These are phyloP conservation scores for Porites evermanni DNA, from an alignment of 92 coral and sea anemone genomes.

Conservation along the genomic window DNA sequence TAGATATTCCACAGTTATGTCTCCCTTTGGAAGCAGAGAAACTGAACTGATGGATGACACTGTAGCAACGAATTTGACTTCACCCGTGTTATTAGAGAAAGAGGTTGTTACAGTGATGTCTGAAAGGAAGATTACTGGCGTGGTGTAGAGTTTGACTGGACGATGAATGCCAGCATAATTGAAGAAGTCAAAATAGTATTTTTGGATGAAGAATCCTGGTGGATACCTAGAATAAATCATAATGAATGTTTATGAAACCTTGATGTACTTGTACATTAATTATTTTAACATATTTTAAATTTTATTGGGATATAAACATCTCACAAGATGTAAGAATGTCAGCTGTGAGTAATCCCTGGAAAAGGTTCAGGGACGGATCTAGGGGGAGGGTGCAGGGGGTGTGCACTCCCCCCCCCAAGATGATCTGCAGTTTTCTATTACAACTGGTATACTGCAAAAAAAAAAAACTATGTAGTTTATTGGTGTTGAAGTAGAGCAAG, in stretches of 20 bases:
- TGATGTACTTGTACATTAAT: too few species aligned
- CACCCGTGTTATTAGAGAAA: slow-evolving; percentile 67
- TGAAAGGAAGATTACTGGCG: slow-evolving; percentile 88
- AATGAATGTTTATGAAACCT: not conserved
- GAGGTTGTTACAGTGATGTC: slow-evolving; percentile 87
- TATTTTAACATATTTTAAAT: too few species aligned
- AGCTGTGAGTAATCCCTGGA: too few species aligned
- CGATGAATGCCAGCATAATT: slow-evolving; percentile 99
- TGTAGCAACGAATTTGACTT: slow-evolving; percentile 62
- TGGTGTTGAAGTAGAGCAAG: too few species aligned
- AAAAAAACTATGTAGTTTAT: too few species aligned
- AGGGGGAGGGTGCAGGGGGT: too few species aligned
- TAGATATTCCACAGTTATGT: slow-evolving; percentile 76
- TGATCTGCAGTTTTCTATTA: too few species aligned
- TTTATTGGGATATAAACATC: not conserved
- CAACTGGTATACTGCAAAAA: too few species aligned
- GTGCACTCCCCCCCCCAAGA: too few species aligned
- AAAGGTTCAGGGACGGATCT: too few species aligned
- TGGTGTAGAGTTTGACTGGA: slow-evolving; percentile 92
- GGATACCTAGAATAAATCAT: slow-evolving; percentile 76
- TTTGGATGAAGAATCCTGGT: slow-evolving; percentile 93
- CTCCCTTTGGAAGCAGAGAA: slow-evolving; percentile 52
- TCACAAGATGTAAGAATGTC: not conserved
- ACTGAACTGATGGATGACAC: slow-evolving; percentile 40
- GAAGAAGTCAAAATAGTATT: slow-evolving; percentile 92